Evolutionary conservation across 1,140 invertebrate genomes (phyloP), one percentile per base, ranked within the genome.

Genomic region (Leptopilina clavipes): DNA sequence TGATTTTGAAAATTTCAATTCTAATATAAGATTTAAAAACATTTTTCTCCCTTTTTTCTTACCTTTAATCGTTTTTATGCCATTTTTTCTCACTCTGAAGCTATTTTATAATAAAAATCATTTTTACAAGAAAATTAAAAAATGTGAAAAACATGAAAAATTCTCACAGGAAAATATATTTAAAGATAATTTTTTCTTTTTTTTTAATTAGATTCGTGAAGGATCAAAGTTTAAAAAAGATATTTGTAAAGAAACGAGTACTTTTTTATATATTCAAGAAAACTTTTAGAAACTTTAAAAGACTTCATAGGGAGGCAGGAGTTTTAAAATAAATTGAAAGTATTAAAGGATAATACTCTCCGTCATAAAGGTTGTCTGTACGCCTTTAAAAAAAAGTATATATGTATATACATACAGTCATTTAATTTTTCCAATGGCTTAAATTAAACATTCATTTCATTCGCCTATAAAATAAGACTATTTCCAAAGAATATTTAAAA

Each of bases 321-420:
- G 48, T 52, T 52, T 52, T 52, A 52, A 52, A 52, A 52, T 52
- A 52, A 52, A 52, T 52, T 52, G 48, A 52, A 52, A 52, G 48
- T 52, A 52, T 52, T 52, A 40, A 31, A 52, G 48, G 48, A 52
- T 52, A 52, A 52, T 52, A 12, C 48, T 52, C 48, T 5, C 48
- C 8, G 5, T 52, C 48, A 52, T 52, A 17, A 7, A 52, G n/a
- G 3, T 52, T 52, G 48, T 17, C 48, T 12, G 17, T 52, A 52
- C 5, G 48, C 45, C 3, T 52, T 52, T 52, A 17, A 52, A 52
- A 52, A 52, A 52, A 40, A 40, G 25, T 5, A 31, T n/a, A 31
- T 3, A 31, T 31, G 9, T 48, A 44, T 44, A 48, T 11, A 14
- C 45, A 48, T 48, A n/a, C 14, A 14, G 14, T 48, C 45, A 14